Percentiles rank a stretch among this genome's conserved stretches.
phyloP scores from a whole-genome alignment of 2,797 vertebrate genomes.

The Stomatorhinus walkeri region DNA sequence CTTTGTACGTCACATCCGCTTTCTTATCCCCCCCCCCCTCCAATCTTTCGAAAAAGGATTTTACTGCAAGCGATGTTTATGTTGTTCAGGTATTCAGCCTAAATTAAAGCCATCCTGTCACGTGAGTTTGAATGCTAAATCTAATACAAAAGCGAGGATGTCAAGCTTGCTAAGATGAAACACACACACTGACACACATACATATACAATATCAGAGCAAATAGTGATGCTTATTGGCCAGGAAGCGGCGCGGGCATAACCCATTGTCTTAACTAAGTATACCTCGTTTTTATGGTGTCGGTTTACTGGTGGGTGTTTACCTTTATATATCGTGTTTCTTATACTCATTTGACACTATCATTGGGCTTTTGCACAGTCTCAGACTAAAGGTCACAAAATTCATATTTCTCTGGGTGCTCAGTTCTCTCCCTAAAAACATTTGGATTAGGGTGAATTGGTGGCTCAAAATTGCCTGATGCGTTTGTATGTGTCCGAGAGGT shows the following conservation, averaged over 20 bases:
- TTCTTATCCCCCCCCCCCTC: neutral
- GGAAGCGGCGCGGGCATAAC: neutral
- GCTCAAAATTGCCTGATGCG: neutral
- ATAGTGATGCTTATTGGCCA: neutral
- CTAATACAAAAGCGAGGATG: neutral
- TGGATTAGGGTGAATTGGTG: neutral
- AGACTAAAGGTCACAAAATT: neutral
- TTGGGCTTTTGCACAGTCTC: neutral
- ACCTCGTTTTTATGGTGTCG: neutral
- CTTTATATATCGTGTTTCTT: neutral
- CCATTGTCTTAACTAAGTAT: neutral
- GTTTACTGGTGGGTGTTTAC: neutral
- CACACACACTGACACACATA: neutral
- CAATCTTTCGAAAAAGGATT: neutral
- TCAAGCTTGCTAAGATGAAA: neutral
- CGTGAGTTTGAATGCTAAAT: neutral
- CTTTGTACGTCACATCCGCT: conserved; percentile 42
- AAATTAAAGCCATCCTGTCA: neutral
- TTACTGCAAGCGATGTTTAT: neutral
- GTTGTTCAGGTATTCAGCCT: neutral
- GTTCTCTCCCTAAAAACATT: neutral
- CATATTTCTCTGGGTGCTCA: neutral
- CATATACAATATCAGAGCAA: neutral
- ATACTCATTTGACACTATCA: neutral
- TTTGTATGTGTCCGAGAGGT: neutral